phyloP scores from a whole-genome alignment of 2,888 invertebrate species.

The Falcaria lacertinaria region DNA sequence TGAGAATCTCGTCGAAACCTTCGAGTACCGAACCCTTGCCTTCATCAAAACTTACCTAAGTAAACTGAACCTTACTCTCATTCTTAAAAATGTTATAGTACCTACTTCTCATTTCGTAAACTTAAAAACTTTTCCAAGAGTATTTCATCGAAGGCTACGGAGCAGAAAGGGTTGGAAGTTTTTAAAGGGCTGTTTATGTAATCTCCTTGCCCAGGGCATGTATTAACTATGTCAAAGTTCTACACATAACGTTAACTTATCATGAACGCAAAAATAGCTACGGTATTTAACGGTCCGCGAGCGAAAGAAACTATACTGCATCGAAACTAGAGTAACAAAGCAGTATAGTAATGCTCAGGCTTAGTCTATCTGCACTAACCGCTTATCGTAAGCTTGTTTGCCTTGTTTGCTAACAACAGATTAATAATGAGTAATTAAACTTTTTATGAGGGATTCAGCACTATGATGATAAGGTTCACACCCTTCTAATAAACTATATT shows the following conservation, averaged over 20 bases:
- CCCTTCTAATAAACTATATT: too few species aligned
- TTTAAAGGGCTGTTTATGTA: constrained; percentile 2
- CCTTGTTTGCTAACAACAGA: too few species aligned
- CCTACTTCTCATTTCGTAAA: not conserved
- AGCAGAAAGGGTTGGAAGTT: not conserved
- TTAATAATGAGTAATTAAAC: too few species aligned
- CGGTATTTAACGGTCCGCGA: not conserved
- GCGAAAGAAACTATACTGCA: too few species aligned
- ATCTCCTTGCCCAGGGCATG: not conserved
- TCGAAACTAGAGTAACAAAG: too few species aligned
- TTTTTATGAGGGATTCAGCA: too few species aligned
- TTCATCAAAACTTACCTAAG: not conserved
- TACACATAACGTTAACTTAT: not conserved
- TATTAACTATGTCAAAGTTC: not conserved
- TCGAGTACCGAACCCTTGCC: not conserved
- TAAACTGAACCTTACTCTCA: not conserved
- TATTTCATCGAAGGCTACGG: not conserved
- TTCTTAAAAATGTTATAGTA: not conserved
- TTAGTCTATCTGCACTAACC: too few species aligned
- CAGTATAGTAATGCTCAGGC: too few species aligned
- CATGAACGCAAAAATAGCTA: not conserved
- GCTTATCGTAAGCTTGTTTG: too few species aligned
- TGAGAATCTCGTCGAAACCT: not conserved
- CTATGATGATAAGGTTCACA: too few species aligned
- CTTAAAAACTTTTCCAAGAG: not conserved